Conservation (phyloP, 2,113 vertebrate species). For the Balaenoptera acutorostrata region DNA sequence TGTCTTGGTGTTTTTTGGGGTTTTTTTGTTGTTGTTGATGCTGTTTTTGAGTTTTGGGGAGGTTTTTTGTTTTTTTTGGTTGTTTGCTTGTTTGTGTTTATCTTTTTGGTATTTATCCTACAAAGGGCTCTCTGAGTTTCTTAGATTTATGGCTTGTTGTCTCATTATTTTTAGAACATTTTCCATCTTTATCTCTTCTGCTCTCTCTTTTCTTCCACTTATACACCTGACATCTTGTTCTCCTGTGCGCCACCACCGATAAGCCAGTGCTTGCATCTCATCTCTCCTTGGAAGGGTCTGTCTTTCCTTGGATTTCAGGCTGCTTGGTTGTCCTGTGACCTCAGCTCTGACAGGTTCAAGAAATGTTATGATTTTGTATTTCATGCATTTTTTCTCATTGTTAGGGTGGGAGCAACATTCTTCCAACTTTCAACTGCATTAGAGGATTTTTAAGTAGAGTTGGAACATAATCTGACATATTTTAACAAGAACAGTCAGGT, state of each 20-base stretch:
- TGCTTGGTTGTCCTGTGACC: neutral
- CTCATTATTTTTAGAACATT: neutral
- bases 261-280: neutral
- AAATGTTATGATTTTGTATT: neutral
- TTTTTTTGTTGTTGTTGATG: neutral
- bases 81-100: neutral
- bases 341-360: slow-evolving; percentile 1
- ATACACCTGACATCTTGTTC: neutral
- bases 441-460: neutral
- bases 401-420: neutral
- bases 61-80: neutral
- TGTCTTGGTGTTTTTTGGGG: neutral
- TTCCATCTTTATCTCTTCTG: neutral
- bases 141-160: neutral
- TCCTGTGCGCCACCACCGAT: neutral
- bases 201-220: neutral
- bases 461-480: neutral
- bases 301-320: neutral
- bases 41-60: neutral
- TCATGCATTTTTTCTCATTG: neutral
- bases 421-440: neutral
- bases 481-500: slow-evolving; percentile 9
- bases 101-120: neutral
- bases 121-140: neutral
- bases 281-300: neutral